These are phyloP conservation scores for Drosophila carrolli DNA, from an alignment of 1,140 invertebrate species.

Conservation along the genomic window DNA sequence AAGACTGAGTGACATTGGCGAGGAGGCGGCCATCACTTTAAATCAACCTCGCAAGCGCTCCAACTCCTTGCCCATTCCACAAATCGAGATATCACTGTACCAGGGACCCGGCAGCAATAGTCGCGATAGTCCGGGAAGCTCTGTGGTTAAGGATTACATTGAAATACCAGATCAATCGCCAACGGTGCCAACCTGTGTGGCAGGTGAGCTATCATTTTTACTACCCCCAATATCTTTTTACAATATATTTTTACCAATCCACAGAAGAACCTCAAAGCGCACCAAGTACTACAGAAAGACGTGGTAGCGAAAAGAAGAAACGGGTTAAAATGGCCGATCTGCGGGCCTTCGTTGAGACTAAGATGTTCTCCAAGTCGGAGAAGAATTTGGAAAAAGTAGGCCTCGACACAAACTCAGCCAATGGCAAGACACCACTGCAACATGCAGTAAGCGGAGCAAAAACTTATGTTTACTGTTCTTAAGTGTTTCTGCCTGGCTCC, in stretches of 20 bases:
- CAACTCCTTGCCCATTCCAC: constrained; percentile 96
- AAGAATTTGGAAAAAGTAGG: constrained; percentile 95
- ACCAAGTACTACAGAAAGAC: constrained; percentile 86
- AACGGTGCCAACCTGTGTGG: constrained; percentile 49
- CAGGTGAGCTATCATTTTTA: constrained; percentile 49
- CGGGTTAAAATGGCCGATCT: constrained; percentile 96
- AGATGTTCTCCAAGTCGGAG: constrained; percentile 95
- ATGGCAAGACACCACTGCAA: constrained; percentile 84
- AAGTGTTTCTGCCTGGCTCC: constrained; percentile 45
- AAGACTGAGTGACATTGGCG: constrained; percentile 92
- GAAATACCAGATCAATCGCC: constrained; percentile 88
- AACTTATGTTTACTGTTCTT: constrained; percentile 59
- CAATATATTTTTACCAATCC: not conserved
- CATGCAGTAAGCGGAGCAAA: constrained; percentile 82
- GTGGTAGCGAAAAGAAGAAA: constrained; percentile 93
- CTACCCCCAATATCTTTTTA: not conserved
- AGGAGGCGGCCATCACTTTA: constrained; percentile 90
- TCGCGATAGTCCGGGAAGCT: constrained; percentile 85
- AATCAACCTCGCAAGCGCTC: constrained; percentile 92
- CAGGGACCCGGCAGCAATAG: constrained; percentile 90
- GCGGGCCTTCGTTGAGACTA: constrained; percentile 95
- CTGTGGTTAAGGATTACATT: constrained; percentile 89
- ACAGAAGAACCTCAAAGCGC: constrained; percentile 86
- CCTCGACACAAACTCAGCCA: constrained; percentile 88
- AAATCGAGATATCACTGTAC: constrained; percentile 94